A percentile compares a stretch with the other conserved stretches of the same genome.
phyloP scores from a whole-genome alignment of 2,888 invertebrate genomes.

The Prosopocoilus inquinatus region DNA sequence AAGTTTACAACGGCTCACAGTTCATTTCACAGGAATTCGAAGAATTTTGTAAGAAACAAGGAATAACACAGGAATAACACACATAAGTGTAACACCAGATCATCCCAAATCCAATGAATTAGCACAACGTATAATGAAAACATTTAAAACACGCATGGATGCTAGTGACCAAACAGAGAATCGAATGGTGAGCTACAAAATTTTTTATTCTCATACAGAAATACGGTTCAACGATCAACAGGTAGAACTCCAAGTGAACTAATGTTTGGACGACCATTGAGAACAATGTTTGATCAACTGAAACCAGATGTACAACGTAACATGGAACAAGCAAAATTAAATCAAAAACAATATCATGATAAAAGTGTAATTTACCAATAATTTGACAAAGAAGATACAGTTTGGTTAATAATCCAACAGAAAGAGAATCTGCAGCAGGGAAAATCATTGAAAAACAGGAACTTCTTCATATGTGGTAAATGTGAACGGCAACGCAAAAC shows the following conservation, averaged over 20 bases:
- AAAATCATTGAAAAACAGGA: background rate
- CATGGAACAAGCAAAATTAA: background rate
- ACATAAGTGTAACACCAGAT: constrained; percentile 8
- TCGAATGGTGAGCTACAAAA: background rate
- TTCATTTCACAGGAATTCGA: constrained; percentile 9
- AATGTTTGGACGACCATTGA: too few relatives aligned
- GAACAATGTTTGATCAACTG: constrained; percentile 5
- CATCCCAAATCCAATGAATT: constrained; percentile 11
- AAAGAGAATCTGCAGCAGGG: background rate
- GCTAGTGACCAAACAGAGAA: background rate
- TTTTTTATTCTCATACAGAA: background rate
- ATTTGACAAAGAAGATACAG: background rate
- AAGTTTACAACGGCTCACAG: constrained; percentile 14
- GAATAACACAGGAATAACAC: too few relatives aligned
- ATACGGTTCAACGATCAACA: background rate
- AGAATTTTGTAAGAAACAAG: constrained; percentile 1
- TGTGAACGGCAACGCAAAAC: background rate
- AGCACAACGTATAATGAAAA: constrained; percentile 8
- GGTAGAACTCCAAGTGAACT: constrained; percentile 2
- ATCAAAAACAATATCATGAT: background rate
- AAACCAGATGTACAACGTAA: constrained; percentile 1
- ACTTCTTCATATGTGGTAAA: constrained; percentile 1
- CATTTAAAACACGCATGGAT: constrained; percentile 10
- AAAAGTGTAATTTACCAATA: too few relatives aligned
- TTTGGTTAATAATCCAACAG: background rate